phyloP scores from a whole-genome alignment of 2,113 vertebrate species.

The Syngnathus scovelli region DNA sequence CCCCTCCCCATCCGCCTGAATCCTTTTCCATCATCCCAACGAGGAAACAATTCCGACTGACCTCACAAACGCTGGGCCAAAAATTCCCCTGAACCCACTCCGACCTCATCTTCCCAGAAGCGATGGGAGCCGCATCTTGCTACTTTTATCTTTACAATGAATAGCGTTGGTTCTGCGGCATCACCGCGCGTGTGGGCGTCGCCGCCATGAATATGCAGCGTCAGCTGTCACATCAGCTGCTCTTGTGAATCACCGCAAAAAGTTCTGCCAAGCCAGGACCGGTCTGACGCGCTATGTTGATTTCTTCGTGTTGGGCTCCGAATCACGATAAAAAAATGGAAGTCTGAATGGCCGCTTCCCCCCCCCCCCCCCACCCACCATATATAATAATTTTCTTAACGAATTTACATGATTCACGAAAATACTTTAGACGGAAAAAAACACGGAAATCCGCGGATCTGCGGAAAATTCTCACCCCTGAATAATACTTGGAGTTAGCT shows the following conservation, averaged over 20 bases:
- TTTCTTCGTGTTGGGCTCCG: neutral
- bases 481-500: too few species aligned
- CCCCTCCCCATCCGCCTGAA: neutral
- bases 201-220: slow-evolving; percentile 32
- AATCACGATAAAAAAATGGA: too few species aligned
- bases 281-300: slow-evolving; percentile 3
- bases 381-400: too few species aligned
- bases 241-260: slow-evolving; percentile 19
- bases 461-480: too few species aligned
- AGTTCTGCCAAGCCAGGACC: neutral
- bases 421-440: neutral
- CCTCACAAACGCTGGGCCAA: neutral
- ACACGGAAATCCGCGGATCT: neutral
- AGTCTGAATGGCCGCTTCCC: too few species aligned
- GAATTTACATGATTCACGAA: too few species aligned
- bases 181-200: slow-evolving; percentile 24
- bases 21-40: neutral
- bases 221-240: slow-evolving; percentile 12
- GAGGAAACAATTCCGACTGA: neutral
- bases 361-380: too few species aligned
- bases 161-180: slow-evolving; percentile 20
- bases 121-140: neutral
- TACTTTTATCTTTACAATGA: neutral
- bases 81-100: neutral
- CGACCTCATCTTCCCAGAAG: neutral